Evolutionary conservation across 2,888 invertebrate species (phyloP).

Genomic region (Morpho deidamia): DNA sequence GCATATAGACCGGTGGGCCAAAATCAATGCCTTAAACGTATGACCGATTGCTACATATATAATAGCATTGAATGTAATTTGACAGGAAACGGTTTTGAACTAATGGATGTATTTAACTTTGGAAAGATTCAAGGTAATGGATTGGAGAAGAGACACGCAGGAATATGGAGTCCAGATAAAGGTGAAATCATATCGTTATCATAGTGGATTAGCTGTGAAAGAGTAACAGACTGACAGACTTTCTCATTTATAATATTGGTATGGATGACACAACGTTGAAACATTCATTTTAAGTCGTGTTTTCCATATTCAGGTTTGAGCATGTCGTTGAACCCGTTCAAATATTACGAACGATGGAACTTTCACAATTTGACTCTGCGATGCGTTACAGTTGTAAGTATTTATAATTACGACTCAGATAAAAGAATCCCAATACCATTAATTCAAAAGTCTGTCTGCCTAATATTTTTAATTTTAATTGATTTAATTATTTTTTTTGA

Average conservation of each 20-base stretch:
- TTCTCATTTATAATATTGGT: too few species aligned
- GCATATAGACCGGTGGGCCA: too few species aligned
- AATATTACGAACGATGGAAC: conserved; percentile 63
- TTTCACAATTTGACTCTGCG: conserved; percentile 63
- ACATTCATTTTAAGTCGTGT: conserved; percentile 18
- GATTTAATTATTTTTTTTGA: too few species aligned
- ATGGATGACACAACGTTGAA: conserved; percentile 20
- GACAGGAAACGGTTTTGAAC: conserved; percentile 36
- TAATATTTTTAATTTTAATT: too few species aligned
- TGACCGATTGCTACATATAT: too few species aligned
- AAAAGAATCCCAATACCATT: conserved; percentile 1
- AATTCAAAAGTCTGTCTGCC: too few species aligned
- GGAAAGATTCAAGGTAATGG: conserved; percentile 59
- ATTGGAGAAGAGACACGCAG: conserved; percentile 41
- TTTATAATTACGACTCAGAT: too few species aligned
- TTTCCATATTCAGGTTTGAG: conserved; percentile 42
- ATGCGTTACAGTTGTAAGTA: conserved; percentile 56
- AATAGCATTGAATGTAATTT: conserved; percentile 15
- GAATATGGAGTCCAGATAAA: conserved; percentile 38
- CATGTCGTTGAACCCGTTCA: conserved; percentile 42
- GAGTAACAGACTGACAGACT: background rate
- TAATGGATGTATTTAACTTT: conserved; percentile 57
- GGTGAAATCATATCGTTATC: conserved; percentile 30
- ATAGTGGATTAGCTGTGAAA: too few species aligned
- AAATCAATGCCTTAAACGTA: too few species aligned